Percentiles rank a stretch among this genome's conserved stretches.
phyloP scores from a whole-genome alignment of 2,888 invertebrate genomes.

The Zaprionus obscuricornis region DNA sequence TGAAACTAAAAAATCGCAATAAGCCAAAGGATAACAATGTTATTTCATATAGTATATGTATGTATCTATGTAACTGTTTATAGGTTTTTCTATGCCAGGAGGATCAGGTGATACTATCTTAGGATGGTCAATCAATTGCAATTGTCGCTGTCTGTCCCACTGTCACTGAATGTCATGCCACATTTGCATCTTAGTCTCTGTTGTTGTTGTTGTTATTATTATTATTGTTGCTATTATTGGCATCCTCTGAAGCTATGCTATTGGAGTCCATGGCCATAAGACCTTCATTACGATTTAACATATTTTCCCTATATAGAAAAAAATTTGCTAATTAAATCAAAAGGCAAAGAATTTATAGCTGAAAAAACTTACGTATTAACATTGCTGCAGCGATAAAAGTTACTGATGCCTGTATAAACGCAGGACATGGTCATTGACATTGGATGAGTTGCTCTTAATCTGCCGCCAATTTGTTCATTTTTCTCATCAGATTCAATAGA shows the following conservation, averaged over 20 bases:
- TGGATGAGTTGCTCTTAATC: conserved; percentile 2
- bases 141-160: conserved; percentile 4
- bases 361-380: conserved; percentile 83
- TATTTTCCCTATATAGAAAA: conserved; percentile 60
- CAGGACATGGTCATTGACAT: conserved; percentile 79
- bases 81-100: conserved; percentile 48
- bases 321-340: conserved; percentile 1
- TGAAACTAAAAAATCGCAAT: conserved; percentile 18
- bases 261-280: conserved; percentile 50
- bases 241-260: conserved; percentile 37
- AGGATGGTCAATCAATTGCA: conserved; percentile 47
- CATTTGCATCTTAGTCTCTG: conserved; percentile 27
- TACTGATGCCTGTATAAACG: conserved; percentile 84
- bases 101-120: conserved; percentile 49
- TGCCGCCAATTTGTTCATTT: conserved; percentile 18
- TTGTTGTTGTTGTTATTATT: conserved; percentile 13
- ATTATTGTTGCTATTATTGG: conserved; percentile 14
- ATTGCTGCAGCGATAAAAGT: conserved; percentile 85
- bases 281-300: conserved; percentile 55
- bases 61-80: too few relatives aligned
- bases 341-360: conserved; percentile 7
- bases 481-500: conserved; percentile 28
- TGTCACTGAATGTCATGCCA: conserved; percentile 11
- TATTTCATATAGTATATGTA: too few relatives aligned
- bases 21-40: conserved; percentile 46